These are phyloP conservation scores for Cepaea hortensis DNA, from an alignment of 2,888 invertebrate species.

Conservation along the genomic window DNA sequence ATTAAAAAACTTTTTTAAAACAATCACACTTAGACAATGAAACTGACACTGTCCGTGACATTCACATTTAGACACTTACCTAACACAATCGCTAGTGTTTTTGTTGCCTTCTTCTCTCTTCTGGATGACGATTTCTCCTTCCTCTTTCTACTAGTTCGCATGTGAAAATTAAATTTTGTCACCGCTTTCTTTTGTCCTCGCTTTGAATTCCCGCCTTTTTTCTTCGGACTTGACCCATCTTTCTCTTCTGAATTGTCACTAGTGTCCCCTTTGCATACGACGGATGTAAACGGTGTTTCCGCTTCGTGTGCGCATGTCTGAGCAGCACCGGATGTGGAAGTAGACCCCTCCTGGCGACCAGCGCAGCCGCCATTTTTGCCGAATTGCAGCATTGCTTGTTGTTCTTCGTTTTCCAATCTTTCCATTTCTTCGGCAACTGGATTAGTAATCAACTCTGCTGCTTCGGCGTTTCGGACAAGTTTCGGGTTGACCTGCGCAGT, in stretches of 20 bases:
- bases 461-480: slow-evolving; percentile 80
- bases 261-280: slow-evolving; percentile 42
- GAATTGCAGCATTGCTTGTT: slow-evolving; percentile 39
- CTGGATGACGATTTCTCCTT: slow-evolving; percentile 71
- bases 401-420: slow-evolving; percentile 49
- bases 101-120: slow-evolving; percentile 94
- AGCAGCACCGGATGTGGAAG: slow-evolving; percentile 45
- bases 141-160: slow-evolving; percentile 88
- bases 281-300: slow-evolving; percentile 60
- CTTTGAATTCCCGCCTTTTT: slow-evolving; percentile 46
- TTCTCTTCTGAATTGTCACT: slow-evolving; percentile 25
- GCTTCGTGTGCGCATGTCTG: slow-evolving; percentile 56
- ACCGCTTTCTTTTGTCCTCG: slow-evolving; percentile 66
- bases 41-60: neutral
- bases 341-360: slow-evolving; percentile 27
- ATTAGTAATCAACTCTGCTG: slow-evolving; percentile 92
- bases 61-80: slow-evolving; percentile 82
- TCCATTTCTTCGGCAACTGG: slow-evolving; percentile 82
- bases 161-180: slow-evolving; percentile 75
- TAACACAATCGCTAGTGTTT: slow-evolving; percentile 97
- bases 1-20: too few species aligned
- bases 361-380: slow-evolving; percentile 41
- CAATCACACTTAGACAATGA: neutral
- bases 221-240: slow-evolving; percentile 27
- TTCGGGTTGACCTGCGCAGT: slow-evolving; percentile 41